Percentiles rank a stretch among this genome's conserved stretches.
These are phyloP conservation scores for Pampusana beccarii DNA, from an alignment of 2,113 vertebrate species.

Conservation along the genomic window DNA sequence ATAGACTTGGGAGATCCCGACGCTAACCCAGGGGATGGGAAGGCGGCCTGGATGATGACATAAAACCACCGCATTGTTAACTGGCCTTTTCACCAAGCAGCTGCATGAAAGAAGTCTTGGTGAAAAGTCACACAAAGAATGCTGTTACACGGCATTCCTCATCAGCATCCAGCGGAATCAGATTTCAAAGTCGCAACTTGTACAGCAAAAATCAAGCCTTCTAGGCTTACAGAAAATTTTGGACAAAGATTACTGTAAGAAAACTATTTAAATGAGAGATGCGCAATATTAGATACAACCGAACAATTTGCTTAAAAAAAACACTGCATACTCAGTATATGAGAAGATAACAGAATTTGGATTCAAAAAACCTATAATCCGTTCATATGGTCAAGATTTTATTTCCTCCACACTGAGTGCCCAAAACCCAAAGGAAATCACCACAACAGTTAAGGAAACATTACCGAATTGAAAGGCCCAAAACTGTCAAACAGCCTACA, in stretches of 20 bases:
- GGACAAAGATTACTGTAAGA: conserved; percentile 7
- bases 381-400: background rate
- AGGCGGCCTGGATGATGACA: conserved; percentile 45
- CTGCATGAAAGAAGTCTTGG: conserved; percentile 69
- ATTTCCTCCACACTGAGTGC: background rate
- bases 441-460: background rate
- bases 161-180: conserved; percentile 64
- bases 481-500: background rate
- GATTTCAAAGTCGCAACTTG: conserved; percentile 67
- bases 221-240: background rate
- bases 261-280: background rate
- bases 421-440: background rate
- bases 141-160: conserved; percentile 74
- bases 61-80: conserved; percentile 57
- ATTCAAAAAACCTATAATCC: background rate
- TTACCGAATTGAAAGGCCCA: background rate
- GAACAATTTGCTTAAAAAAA: background rate
- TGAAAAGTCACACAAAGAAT: conserved; percentile 75
- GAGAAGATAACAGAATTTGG: background rate
- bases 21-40: background rate
- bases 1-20: conserved; percentile 42
- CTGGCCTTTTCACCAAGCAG: conserved; percentile 68
- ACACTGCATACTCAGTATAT: background rate
- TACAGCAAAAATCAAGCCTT: conserved; percentile 14
- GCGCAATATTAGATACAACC: background rate